Evolutionary conservation across 1,140 invertebrate genomes (phyloP).

Genomic region (Epicauta chinensis): DNA sequence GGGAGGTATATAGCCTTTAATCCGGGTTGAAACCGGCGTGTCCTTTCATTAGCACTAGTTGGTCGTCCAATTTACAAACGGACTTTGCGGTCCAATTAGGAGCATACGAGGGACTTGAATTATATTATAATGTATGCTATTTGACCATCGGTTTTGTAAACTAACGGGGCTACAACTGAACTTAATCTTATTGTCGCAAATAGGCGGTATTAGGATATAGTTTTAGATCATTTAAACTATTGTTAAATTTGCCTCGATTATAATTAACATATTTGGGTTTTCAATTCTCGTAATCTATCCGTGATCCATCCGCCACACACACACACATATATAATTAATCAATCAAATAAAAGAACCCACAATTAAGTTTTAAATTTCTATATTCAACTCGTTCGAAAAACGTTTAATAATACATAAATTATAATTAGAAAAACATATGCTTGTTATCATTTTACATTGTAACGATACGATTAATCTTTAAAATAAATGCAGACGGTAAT

Average conservation of each 20-base stretch:
- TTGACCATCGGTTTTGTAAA: conserved; percentile 15
- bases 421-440: conserved; percentile 18
- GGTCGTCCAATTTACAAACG: neutral
- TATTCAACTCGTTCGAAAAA: conserved; percentile 6
- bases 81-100: conserved; percentile 22
- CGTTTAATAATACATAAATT: conserved; percentile 14
- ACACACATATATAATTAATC: conserved; percentile 22
- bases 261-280: too few species aligned
- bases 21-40: neutral
- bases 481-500: neutral
- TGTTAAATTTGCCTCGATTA: too few species aligned
- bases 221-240: too few species aligned
- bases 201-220: conserved; percentile 1
- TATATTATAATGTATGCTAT: conserved; percentile 20
- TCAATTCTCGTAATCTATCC: too few species aligned
- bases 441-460: conserved; percentile 16
- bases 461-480: conserved; percentile 5
- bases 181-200: conserved; percentile 8
- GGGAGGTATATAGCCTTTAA: too few species aligned
- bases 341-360: conserved; percentile 17
- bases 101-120: conserved; percentile 7
- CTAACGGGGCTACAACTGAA: conserved; percentile 4
- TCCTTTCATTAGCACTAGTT: conserved; percentile 14
- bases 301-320: conserved; percentile 9
- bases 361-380: conserved; percentile 21